Conservation (phyloP, 2,797 vertebrate genomes). For the Siniperca obscura region DNA sequence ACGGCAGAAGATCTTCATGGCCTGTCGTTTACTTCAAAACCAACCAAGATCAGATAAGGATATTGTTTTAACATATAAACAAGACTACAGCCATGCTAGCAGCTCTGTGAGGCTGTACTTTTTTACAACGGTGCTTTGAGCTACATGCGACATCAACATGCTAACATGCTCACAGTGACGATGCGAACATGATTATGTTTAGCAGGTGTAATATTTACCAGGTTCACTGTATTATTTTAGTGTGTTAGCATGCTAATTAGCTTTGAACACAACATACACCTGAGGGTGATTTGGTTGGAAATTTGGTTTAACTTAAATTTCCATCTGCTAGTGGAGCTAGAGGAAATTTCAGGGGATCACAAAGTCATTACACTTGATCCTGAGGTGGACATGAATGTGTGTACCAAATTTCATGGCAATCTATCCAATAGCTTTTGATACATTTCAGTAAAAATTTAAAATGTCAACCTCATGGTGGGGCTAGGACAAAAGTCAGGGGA, state of each 20-base stretch:
- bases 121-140: not conserved
- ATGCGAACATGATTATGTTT: not conserved
- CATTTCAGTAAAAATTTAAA: not conserved
- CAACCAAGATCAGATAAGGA: not conserved
- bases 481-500: not conserved
- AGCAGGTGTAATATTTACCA: not conserved
- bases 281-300: not conserved
- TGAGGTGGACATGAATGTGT: no score
- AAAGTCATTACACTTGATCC: no score
- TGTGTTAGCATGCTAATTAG: not conserved
- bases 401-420: no score
- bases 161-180: not conserved
- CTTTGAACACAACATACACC: not conserved
- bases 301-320: not conserved
- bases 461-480: no score
- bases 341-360: not conserved
- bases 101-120: not conserved
- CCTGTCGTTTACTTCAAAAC: conserved; percentile 12
- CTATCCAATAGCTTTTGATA: not conserved
- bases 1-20: not conserved
- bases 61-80: not conserved
- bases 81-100: not conserved
- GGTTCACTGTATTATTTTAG: not conserved
- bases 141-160: not conserved
- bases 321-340: not conserved